phyloP scores from a whole-genome alignment of 2,113 vertebrate species.

The Eolophus roseicapilla region DNA sequence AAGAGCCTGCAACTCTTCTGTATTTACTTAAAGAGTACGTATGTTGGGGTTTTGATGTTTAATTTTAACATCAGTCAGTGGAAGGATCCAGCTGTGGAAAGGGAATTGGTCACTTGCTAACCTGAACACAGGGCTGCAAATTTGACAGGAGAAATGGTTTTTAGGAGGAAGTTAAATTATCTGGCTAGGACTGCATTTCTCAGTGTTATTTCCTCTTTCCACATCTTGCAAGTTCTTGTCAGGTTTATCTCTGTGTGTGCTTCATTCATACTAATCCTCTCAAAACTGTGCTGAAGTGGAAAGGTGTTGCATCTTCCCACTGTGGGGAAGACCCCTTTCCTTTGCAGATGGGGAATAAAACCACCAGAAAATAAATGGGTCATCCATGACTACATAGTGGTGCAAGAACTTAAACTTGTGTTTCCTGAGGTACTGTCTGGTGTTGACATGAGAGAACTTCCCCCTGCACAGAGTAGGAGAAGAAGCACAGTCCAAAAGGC shows the following conservation, averaged over 20 bases:
- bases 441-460: neutral
- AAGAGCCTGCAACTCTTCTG: neutral
- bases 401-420: neutral
- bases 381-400: accelerated
- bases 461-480: neutral
- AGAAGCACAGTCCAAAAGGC: neutral
- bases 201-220: neutral
- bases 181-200: neutral
- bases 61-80: neutral
- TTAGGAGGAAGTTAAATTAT: neutral
- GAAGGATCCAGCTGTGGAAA: neutral
- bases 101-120: neutral
- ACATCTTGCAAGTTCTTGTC: neutral
- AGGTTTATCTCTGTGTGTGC: neutral
- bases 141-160: neutral
- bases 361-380: neutral
- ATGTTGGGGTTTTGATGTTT: neutral
- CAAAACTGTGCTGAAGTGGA: neutral
- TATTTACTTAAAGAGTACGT: neutral
- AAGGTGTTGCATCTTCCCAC: neutral
- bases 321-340: neutral
- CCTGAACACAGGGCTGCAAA: neutral
- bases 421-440: neutral
- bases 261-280: neutral
- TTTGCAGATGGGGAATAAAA: neutral